A percentile compares a stretch with the other conserved stretches of the same genome.
Evolutionary conservation across 2,797 vertebrate genomes (phyloP).

Genomic region (Allobates femoralis): DNA sequence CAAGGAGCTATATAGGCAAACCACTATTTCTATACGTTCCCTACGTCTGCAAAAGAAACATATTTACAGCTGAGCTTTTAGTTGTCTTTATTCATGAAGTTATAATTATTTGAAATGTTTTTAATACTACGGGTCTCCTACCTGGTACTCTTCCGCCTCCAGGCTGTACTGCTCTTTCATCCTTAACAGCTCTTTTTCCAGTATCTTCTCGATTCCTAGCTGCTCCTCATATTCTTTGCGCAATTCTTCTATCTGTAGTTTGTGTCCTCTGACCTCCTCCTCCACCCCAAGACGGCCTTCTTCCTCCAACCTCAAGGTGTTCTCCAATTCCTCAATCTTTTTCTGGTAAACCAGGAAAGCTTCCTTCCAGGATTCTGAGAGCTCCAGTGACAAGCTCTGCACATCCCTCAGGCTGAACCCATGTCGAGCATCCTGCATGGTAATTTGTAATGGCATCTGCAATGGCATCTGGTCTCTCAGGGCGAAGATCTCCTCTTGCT

Average conservation of each 20-base stretch:
- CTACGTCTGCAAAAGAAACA: background rate
- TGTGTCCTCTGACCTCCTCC: slow-evolving; percentile 80
- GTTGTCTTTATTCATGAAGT: background rate
- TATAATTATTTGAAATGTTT: too few relatives aligned
- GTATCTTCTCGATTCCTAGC: slow-evolving; percentile 76
- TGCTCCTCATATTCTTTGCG: slow-evolving; percentile 78
- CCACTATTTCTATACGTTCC: background rate
- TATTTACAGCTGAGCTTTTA: background rate
- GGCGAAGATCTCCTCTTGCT: slow-evolving; percentile 74
- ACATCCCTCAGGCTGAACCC: slow-evolving; percentile 77
- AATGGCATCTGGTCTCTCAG: slow-evolving; percentile 76
- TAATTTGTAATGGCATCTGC: slow-evolving; percentile 68
- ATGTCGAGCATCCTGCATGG: slow-evolving; percentile 68
- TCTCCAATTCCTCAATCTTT: slow-evolving; percentile 85
- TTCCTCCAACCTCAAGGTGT: slow-evolving; percentile 76
- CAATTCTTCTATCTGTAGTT: slow-evolving; percentile 79
- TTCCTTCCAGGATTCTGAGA: slow-evolving; percentile 84
- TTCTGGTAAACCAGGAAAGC: slow-evolving; percentile 84
- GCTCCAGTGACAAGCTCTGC: slow-evolving; percentile 78
- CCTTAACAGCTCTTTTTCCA: slow-evolving; percentile 82
- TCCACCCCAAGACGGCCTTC: slow-evolving; percentile 78
- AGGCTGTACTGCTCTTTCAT: slow-evolving; percentile 79
- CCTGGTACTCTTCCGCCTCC: slow-evolving; percentile 84
- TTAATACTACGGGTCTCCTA: slow-evolving; percentile 65
- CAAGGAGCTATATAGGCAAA: too few relatives aligned